phyloP scores from a whole-genome alignment of 2,888 invertebrate genomes.

The Yponomeuta plumbellus region DNA sequence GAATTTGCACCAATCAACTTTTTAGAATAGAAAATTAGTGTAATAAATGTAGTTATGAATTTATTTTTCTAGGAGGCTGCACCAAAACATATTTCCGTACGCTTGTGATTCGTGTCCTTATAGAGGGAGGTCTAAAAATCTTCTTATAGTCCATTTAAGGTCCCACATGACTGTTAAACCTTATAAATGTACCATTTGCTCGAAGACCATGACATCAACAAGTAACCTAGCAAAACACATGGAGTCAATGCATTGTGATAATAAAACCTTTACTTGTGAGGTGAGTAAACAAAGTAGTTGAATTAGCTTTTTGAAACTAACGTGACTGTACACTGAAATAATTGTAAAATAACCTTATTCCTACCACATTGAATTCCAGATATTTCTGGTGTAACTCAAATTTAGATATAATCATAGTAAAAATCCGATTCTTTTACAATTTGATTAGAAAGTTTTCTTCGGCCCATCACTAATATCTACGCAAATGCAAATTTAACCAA shows the following conservation, averaged over 20 bases:
- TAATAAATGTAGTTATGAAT: neutral
- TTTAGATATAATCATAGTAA: too few relatives aligned
- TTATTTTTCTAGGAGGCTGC: neutral
- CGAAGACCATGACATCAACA: neutral
- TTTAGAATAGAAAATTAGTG: neutral
- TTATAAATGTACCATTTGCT: conserved; percentile 8
- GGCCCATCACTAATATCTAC: too few relatives aligned
- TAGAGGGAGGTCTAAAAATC: neutral
- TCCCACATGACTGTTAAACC: conserved; percentile 11
- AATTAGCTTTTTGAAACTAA: too few relatives aligned
- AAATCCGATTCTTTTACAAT: too few relatives aligned
- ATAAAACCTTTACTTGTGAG: neutral
- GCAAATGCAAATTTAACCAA: too few relatives aligned
- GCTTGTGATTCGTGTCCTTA: conserved; percentile 12
- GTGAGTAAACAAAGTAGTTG: neutral
- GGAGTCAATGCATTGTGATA: neutral
- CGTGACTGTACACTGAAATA: too few relatives aligned
- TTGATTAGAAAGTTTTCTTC: too few relatives aligned
- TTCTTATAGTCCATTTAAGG: conserved; percentile 30
- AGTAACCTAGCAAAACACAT: conserved; percentile 11
- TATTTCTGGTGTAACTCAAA: too few relatives aligned
- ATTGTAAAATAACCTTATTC: too few relatives aligned
- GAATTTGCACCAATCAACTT: neutral
- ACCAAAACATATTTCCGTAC: conserved; percentile 7
- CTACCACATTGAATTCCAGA: too few relatives aligned